Evolutionary conservation across 35 echinoderm and acorn worm species (phyloP).

Genomic region (Amphiura filiformis): DNA sequence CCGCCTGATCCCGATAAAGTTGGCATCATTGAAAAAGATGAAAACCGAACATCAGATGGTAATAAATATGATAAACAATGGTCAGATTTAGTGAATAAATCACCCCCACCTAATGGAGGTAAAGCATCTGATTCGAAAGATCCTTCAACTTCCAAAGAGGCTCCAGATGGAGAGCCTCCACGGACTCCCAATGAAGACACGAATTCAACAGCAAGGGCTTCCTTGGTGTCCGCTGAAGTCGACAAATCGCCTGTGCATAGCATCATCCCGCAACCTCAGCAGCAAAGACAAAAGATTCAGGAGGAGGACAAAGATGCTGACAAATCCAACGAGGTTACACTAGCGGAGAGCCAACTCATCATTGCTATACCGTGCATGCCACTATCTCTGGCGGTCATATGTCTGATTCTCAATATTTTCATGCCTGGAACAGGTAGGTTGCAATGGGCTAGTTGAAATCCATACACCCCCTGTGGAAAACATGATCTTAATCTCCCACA

Average conservation of each 20-base stretch:
- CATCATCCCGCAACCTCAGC: background rate
- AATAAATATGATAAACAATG: background rate
- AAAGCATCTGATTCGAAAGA: too few relatives aligned
- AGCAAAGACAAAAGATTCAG: background rate
- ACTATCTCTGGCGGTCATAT: slow-evolving; percentile 38
- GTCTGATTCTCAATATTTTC: slow-evolving; percentile 63
- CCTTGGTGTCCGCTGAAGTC: background rate
- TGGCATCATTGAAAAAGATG: background rate
- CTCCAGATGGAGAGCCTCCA: background rate
- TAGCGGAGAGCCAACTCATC: slow-evolving; percentile 3
- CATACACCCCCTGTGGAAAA: too few relatives aligned
- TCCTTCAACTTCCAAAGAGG: too few relatives aligned
- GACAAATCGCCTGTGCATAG: background rate
- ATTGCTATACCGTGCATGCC: slow-evolving; percentile 61
- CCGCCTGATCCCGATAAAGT: background rate
- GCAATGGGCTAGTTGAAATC: too few relatives aligned
- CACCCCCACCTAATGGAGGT: background rate
- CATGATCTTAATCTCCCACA: too few relatives aligned
- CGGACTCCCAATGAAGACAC: background rate
- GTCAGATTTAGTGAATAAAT: background rate
- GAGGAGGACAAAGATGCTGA: background rate
- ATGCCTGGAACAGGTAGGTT: slow-evolving; percentile 59
- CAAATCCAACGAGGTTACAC: background rate
- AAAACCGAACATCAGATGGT: background rate
- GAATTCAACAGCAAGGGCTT: background rate